Percentiles rank a stretch among this genome's conserved stretches.
Conservation (phyloP, 2,888 invertebrate species). For the Automeris io region DNA sequence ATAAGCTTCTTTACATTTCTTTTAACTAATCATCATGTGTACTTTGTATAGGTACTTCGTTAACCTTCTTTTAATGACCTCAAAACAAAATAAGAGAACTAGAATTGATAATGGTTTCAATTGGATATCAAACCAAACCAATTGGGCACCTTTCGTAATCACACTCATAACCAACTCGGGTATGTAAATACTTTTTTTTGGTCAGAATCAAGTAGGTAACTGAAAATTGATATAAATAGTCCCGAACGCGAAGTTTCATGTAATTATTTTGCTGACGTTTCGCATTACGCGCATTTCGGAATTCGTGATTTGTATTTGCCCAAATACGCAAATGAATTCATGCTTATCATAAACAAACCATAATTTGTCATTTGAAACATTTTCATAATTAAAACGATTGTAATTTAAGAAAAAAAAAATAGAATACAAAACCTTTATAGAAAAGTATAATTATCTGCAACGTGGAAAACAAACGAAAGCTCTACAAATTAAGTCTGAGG, state of each 20-base stretch:
- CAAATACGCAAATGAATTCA: background rate
- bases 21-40: too few relatives aligned
- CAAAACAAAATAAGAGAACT: background rate
- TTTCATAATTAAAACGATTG: too few relatives aligned
- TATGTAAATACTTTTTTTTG: background rate
- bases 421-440: too few relatives aligned
- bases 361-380: too few relatives aligned
- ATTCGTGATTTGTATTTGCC: background rate
- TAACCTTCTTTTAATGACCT: background rate
- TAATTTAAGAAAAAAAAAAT: too few relatives aligned
- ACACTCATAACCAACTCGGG: background rate
- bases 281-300: background rate
- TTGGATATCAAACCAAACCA: too few relatives aligned
- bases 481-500: too few relatives aligned
- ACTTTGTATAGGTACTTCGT: background rate
- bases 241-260: slow-evolving; percentile 1
- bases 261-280: slow-evolving; percentile 1
- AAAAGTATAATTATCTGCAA: too few relatives aligned
- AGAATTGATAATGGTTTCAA: background rate
- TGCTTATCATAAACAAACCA: background rate
- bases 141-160: too few relatives aligned
- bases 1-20: background rate
- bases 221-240: slow-evolving; percentile 1
- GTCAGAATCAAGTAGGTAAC: background rate
- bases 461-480: too few relatives aligned